Evolutionary conservation across 2,797 vertebrate species (phyloP).

Genomic region (Anomalospiza imberbis): DNA sequence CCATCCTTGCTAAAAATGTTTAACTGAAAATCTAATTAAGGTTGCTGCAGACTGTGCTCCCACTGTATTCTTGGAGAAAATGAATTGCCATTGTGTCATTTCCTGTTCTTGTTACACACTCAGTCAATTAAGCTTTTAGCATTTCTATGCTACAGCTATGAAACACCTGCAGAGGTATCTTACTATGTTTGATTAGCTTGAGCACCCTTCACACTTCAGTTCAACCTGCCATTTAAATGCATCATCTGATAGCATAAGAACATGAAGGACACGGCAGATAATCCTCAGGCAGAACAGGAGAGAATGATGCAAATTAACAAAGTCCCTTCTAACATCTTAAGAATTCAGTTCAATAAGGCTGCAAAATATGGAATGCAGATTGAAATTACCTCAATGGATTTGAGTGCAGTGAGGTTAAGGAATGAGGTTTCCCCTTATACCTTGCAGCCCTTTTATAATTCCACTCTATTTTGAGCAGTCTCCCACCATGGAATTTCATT

Average conservation of each 20-base stretch:
- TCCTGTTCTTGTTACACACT: slow-evolving; percentile 29
- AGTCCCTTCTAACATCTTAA: neutral
- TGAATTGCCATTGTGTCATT: slow-evolving; percentile 22
- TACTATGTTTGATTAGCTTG: neutral
- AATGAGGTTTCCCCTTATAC: neutral
- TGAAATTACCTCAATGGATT: neutral
- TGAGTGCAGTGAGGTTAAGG: neutral
- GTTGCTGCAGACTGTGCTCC: neutral
- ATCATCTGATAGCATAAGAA: neutral
- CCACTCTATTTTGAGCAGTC: neutral
- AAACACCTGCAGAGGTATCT: neutral
- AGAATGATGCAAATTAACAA: neutral
- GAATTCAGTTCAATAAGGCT: neutral
- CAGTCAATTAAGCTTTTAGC: neutral
- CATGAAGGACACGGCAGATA: neutral
- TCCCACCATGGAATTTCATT: neutral
- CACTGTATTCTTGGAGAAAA: slow-evolving; percentile 17
- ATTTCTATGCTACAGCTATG: neutral
- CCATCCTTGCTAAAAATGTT: slow-evolving; percentile 20
- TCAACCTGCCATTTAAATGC: neutral
- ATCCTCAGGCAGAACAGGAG: neutral
- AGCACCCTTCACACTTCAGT: neutral
- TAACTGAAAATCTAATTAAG: slow-evolving; percentile 16
- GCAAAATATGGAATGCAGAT: neutral
- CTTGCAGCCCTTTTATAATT: neutral